Percentiles rank a stretch among this genome's conserved stretches.
Evolutionary conservation across 2,888 invertebrate genomes (phyloP).

Genomic region (Anoncus sp.): DNA sequence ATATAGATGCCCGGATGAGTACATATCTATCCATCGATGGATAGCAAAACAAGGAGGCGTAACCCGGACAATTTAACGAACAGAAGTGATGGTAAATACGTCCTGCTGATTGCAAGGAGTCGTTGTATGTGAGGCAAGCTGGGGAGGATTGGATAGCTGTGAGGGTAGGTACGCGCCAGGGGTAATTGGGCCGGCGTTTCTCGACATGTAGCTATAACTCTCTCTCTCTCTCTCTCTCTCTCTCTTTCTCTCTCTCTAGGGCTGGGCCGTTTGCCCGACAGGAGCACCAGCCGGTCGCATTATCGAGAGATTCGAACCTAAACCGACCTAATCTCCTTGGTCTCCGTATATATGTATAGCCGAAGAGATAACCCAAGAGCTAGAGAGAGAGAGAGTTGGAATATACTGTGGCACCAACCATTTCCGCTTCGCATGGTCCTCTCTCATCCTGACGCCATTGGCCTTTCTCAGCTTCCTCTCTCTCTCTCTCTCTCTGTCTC

Average conservation of each 20-base stretch:
- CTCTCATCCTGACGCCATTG: constrained; percentile 25
- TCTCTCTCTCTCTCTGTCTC: constrained; percentile 33
- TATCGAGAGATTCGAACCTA: constrained; percentile 67
- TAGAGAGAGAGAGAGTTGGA: neutral
- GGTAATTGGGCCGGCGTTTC: constrained; percentile 66
- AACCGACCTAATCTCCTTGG: constrained; percentile 67
- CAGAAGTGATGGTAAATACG: constrained; percentile 33
- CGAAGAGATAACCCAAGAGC: neutral
- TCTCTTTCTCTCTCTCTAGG: too few species aligned
- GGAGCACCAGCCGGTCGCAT: constrained; percentile 61
- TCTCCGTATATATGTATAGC: constrained; percentile 19
- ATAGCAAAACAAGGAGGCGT: constrained; percentile 2
- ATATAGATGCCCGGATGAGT: neutral
- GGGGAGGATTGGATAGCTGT: constrained; percentile 38
- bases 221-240: too few species aligned
- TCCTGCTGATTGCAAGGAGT: neutral
- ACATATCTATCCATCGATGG: neutral
- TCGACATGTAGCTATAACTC: constrained; percentile 38
- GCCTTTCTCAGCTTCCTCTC: constrained; percentile 26
- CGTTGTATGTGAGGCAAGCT: neutral
- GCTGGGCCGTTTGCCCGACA: constrained; percentile 38
- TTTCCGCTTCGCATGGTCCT: constrained; percentile 52
- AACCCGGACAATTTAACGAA: constrained; percentile 3
- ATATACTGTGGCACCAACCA: constrained; percentile 52
- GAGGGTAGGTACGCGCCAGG: constrained; percentile 40